Percentiles rank a stretch among this genome's conserved stretches.
phyloP scores from a whole-genome alignment of 92 coral and sea anemone species.

The Phenganax subtilis region DNA sequence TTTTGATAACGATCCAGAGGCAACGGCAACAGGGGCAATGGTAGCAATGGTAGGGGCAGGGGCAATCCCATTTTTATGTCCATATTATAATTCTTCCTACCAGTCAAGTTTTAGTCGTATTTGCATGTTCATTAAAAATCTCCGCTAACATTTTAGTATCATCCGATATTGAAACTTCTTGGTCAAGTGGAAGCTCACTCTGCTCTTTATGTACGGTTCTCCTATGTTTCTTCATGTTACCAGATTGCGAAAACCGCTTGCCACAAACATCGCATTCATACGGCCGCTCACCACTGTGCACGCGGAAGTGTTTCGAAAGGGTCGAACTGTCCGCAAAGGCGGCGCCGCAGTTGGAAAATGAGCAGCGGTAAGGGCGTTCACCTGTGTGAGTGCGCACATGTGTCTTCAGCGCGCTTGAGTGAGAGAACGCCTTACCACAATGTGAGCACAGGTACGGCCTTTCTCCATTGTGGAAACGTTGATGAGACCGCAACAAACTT shows the following conservation, averaged over 20 bases:
- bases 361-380: conserved; percentile 19
- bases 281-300: conserved; percentile 26
- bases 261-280: conserved; percentile 28
- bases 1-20: too few species aligned
- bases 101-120: not conserved
- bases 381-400: conserved; percentile 34
- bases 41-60: too few species aligned
- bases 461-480: conserved; percentile 20
- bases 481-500: conserved; percentile 20
- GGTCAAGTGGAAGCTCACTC: not conserved
- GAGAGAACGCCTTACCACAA: conserved; percentile 17
- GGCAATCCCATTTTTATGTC: not conserved
- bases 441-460: conserved; percentile 17
- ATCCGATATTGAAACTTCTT: not conserved
- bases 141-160: conserved; percentile 2
- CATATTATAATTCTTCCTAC: not conserved
- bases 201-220: conserved; percentile 7
- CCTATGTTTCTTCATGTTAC: conserved; percentile 36
- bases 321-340: conserved; percentile 36
- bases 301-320: conserved; percentile 29
- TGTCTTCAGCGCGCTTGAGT: conserved; percentile 26
- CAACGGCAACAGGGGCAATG: too few species aligned
- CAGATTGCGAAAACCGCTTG: conserved; percentile 35
- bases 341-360: conserved; percentile 3
- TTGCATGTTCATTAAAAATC: not conserved